These are phyloP conservation scores for Campylomormyrus tamandua DNA, from an alignment of 2,113 vertebrate species.

Conservation along the genomic window DNA sequence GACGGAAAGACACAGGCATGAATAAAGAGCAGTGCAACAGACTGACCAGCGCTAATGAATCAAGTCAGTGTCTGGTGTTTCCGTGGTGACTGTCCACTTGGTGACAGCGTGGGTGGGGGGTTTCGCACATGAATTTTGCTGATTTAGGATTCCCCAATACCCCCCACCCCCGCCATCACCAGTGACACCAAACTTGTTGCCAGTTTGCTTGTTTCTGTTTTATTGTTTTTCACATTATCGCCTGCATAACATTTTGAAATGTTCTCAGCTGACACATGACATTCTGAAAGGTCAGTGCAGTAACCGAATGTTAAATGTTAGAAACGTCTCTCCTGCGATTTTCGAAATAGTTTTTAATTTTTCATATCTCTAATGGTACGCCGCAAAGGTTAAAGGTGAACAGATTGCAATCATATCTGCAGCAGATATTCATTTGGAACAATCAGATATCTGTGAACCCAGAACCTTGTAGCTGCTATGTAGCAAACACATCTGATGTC, in stretches of 20 bases:
- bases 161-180: not conserved
- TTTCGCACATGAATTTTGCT: not conserved
- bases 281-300: conserved; percentile 38
- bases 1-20: not conserved
- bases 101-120: not conserved
- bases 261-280: conserved; percentile 36
- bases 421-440: not conserved
- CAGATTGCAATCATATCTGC: not conserved
- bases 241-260: conserved; percentile 32
- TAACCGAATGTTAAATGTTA: conserved; percentile 20
- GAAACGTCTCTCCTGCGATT: not conserved
- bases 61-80: not conserved
- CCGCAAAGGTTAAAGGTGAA: not conserved
- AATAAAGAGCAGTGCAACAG: not conserved
- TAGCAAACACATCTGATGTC: not conserved
- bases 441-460: not conserved
- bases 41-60: not conserved
- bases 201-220: not conserved
- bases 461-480: not conserved
- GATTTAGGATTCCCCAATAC: not conserved
- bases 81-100: not conserved
- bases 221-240: conserved; percentile 14
- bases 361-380: not conserved
- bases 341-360: not conserved
- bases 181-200: not conserved